phyloP scores from a whole-genome alignment of 2,797 vertebrate genomes.

The Myoxocephalus aenaeus region DNA sequence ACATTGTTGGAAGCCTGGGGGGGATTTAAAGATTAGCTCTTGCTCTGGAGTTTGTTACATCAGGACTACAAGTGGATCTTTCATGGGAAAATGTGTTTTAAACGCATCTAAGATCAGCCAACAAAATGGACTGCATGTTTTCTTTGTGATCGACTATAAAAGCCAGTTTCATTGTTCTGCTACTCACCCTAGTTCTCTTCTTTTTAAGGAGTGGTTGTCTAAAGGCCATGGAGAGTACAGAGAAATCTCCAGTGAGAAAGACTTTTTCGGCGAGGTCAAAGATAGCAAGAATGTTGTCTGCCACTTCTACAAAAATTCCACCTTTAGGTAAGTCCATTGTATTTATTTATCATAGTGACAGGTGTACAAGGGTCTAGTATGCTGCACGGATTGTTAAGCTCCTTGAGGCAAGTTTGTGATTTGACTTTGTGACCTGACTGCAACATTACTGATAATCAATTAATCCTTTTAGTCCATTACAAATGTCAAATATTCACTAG shows the following conservation, averaged over 20 bases:
- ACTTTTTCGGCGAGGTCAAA: constrained; percentile 97
- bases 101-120: not conserved
- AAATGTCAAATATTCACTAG: no score
- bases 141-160: not conserved
- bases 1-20: not conserved
- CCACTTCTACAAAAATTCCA: constrained; percentile 96
- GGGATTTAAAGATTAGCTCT: not conserved
- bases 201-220: constrained; percentile 92
- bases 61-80: not conserved
- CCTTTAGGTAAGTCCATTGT: constrained; percentile 88
- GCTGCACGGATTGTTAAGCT: not conserved
- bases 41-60: not conserved
- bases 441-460: not conserved
- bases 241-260: constrained; percentile 95
- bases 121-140: not conserved
- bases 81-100: not conserved
- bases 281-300: constrained; percentile 97
- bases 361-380: not conserved
- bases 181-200: constrained; percentile 22
- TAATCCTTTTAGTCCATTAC: not conserved
- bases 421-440: no score
- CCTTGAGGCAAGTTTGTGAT: not conserved
- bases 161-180: not conserved
- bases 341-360: not conserved
- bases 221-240: constrained; percentile 97